Evolutionary conservation across 2,888 invertebrate genomes (phyloP).

Genomic region (Leptothorax acervorum): DNA sequence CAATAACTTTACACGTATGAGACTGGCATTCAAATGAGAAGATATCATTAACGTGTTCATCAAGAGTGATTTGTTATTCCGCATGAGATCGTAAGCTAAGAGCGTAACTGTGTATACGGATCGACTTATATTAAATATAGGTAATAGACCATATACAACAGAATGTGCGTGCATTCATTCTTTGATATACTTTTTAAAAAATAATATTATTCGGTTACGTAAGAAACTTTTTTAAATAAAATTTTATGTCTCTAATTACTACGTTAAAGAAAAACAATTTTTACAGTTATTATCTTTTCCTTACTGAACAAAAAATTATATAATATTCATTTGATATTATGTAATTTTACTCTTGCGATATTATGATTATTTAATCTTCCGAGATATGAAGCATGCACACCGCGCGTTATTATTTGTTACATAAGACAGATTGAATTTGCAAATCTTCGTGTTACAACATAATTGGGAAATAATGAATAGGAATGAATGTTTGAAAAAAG

Average conservation of each 20-base stretch:
- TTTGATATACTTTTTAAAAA: not conserved
- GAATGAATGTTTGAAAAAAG: constrained; percentile 17
- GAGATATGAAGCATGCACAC: not conserved
- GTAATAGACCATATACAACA: not conserved
- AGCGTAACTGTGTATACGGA: not conserved
- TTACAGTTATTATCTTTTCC: not conserved
- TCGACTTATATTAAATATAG: not conserved
- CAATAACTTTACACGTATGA: constrained; percentile 75
- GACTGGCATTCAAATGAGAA: constrained; percentile 67
- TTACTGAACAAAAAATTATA: not conserved
- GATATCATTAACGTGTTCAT: constrained; percentile 24
- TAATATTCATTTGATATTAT: constrained; percentile 10
- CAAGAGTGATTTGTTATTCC: constrained; percentile 21
- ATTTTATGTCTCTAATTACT: not conserved
- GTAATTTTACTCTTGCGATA: not conserved
- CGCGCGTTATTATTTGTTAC: constrained; percentile 15
- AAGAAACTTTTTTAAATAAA: not conserved
- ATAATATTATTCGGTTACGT: not conserved
- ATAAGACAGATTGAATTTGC: constrained; percentile 10
- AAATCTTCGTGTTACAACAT: not conserved
- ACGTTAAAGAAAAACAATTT: not conserved
- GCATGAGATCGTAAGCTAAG: constrained; percentile 12
- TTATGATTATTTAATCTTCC: constrained; percentile 1
- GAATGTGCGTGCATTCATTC: not conserved
- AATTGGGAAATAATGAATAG: constrained; percentile 11